phyloP scores from a whole-genome alignment of 2,888 invertebrate species.

The Melieria picta region DNA sequence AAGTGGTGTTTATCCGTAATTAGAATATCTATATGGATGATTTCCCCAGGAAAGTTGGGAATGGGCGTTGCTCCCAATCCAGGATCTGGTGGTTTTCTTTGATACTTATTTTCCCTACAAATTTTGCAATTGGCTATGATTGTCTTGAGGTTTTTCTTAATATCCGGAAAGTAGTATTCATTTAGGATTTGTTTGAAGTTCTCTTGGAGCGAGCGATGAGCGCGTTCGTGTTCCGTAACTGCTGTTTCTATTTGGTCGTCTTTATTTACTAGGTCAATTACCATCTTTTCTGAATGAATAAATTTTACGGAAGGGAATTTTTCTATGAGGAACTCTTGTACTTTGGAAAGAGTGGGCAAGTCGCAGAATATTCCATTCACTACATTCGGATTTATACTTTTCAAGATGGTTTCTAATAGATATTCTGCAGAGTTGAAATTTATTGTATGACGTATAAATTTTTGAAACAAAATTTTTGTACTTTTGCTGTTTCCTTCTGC shows the following conservation, averaged over 20 bases:
- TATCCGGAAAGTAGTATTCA: background rate
- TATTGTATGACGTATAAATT: too few relatives aligned
- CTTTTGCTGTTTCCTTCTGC: too few relatives aligned
- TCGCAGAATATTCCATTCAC: too few relatives aligned
- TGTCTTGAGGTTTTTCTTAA: background rate
- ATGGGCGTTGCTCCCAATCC: constrained; percentile 8
- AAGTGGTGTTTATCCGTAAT: background rate
- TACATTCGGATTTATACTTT: too few relatives aligned
- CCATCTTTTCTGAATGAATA: constrained; percentile 11
- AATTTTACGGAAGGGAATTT: constrained; percentile 10
- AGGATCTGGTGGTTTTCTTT: background rate
- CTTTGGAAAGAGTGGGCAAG: too few relatives aligned
- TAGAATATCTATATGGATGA: constrained; percentile 5
- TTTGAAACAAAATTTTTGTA: too few relatives aligned
- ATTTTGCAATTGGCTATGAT: background rate
- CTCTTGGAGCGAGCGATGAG: background rate
- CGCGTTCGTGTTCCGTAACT: constrained; percentile 8
- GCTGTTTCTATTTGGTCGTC: constrained; percentile 19
- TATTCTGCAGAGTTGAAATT: too few relatives aligned
- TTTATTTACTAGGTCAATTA: constrained; percentile 2
- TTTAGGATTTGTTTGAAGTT: too few relatives aligned
- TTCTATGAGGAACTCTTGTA: constrained; percentile 4
- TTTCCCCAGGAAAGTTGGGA: background rate
- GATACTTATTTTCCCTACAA: constrained; percentile 15
- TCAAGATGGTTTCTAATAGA: constrained; percentile 2